Evolutionary conservation across 2,797 vertebrate species (phyloP).

Genomic region (Girardinus metallicus): DNA sequence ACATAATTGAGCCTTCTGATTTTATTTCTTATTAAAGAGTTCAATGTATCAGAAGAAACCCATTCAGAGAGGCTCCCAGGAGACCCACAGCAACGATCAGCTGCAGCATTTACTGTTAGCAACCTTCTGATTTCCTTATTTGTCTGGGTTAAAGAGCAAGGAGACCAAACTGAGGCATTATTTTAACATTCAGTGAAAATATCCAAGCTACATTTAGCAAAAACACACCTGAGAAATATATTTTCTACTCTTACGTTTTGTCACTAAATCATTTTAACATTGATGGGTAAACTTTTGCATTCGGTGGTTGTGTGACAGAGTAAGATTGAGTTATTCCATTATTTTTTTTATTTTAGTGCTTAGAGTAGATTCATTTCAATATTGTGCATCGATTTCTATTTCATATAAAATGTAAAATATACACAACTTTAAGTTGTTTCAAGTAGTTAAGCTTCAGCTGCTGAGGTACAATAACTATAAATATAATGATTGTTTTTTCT

Average conservation of each 20-base stretch:
- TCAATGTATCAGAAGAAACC: neutral
- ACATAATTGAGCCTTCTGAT: conserved; percentile 15
- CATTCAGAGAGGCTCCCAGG: neutral
- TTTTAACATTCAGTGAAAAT: neutral
- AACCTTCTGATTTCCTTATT: neutral
- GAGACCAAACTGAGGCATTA: neutral
- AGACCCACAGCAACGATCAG: neutral
- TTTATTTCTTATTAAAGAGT: conserved; percentile 4
- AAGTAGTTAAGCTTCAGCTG: neutral
- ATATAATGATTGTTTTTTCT: neutral
- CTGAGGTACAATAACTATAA: neutral
- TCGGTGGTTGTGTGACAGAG: neutral
- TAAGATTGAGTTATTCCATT: neutral
- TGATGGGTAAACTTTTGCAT: neutral
- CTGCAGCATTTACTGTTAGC: neutral
- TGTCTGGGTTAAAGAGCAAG: neutral
- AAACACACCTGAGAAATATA: neutral
- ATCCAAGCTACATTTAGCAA: neutral
- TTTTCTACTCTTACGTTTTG: too few species aligned
- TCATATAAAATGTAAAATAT: neutral
- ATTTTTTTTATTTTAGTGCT: neutral
- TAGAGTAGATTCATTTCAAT: neutral
- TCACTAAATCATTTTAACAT: too few species aligned
- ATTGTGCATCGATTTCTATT: neutral
- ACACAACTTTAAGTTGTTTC: neutral